Conservation (phyloP, 2,888 invertebrate species). For the Escarpia spicata region DNA sequence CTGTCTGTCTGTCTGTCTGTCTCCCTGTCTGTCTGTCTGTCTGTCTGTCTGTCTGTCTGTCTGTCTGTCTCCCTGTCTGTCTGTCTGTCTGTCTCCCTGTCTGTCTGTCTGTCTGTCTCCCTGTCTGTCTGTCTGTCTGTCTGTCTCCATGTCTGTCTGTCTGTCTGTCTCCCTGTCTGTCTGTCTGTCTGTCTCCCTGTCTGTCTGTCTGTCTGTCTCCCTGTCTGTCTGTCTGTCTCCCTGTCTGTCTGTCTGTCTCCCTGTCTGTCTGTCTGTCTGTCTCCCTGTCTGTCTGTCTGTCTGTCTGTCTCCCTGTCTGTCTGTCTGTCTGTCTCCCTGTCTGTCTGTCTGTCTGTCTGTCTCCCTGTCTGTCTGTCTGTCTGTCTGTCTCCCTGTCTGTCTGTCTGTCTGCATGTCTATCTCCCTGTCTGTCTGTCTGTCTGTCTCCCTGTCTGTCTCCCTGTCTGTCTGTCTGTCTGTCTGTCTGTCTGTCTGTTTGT, state of each 20-base stretch:
- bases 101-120: no score
- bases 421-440: constrained; percentile 42
- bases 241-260: no score
- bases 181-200: constrained; percentile 39
- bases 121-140: constrained; percentile 42
- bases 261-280: no score
- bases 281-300: constrained; percentile 42
- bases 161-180: constrained; percentile 44
- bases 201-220: constrained; percentile 36
- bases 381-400: constrained; percentile 36
- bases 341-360: constrained; percentile 40
- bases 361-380: constrained; percentile 36
- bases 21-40: constrained; percentile 40
- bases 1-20: constrained; percentile 45
- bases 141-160: constrained; percentile 44
- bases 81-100: no score
- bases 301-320: constrained; percentile 43
- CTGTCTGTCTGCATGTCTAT: no score
- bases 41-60: constrained; percentile 37
- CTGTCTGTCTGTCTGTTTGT: constrained; percentile 39
- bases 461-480: constrained; percentile 44
- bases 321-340: constrained; percentile 45
- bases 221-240: constrained; percentile 31
- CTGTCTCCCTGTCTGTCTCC: constrained; percentile 44
- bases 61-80: constrained; percentile 36